Evolutionary conservation across 2,113 vertebrate species (phyloP).

Genomic region (Trematocara unimaculatum): DNA sequence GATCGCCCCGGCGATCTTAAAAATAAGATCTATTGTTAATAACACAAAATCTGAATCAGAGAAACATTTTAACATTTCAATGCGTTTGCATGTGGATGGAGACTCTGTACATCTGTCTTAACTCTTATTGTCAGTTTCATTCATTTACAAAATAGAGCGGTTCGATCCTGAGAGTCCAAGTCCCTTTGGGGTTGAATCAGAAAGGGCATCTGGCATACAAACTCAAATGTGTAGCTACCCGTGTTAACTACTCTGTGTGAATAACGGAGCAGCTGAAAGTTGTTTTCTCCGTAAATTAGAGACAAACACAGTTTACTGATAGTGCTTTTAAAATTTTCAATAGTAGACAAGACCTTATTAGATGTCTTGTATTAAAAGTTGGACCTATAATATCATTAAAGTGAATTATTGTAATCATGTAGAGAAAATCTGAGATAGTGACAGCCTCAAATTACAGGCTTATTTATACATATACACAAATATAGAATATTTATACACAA

Average conservation of each 20-base stretch:
- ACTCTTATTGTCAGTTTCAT: not conserved
- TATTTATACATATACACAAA: not conserved
- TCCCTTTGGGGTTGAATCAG: not conserved
- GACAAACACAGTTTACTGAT: not conserved
- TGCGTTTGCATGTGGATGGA: not conserved
- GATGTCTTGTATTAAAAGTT: not conserved
- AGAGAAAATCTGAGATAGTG: not conserved
- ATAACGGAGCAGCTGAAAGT: not conserved
- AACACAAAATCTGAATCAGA: not conserved
- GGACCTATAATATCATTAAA: not conserved
- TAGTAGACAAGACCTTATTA: not conserved
- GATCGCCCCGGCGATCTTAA: too few species aligned
- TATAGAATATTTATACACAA: not conserved
- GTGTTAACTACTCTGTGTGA: not conserved
- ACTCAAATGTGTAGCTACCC: not conserved
- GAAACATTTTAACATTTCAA: not conserved
- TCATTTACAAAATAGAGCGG: not conserved
- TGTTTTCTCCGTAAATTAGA: not conserved
- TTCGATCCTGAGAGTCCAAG: not conserved
- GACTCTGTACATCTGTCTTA: not conserved
- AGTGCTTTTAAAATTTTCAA: not conserved
- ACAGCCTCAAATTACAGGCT: not conserved
- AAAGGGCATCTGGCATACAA: not conserved
- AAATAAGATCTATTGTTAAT: not conserved
- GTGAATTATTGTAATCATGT: not conserved